Conservation (phyloP, 1,140 invertebrate species). For the Coenobita brevimanus region DNA sequence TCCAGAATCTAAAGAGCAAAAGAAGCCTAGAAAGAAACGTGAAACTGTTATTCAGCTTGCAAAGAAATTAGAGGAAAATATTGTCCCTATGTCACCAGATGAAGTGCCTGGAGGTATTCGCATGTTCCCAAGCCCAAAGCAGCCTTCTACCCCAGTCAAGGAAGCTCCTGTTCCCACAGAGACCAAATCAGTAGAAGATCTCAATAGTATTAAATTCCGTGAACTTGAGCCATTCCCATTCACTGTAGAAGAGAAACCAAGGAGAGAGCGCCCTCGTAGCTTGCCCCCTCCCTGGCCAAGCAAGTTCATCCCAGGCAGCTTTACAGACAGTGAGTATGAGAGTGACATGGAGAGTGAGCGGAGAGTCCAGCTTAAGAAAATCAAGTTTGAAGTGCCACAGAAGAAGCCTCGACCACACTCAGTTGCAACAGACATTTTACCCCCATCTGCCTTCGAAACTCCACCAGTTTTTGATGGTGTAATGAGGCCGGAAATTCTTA, state of each 20-base stretch:
- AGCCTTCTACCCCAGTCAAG: conserved; percentile 56
- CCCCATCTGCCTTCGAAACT: conserved; percentile 63
- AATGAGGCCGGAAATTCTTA: conserved; percentile 62
- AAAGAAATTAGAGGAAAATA: conserved; percentile 79
- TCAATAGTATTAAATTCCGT: conserved; percentile 58
- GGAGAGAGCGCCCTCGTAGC: conserved; percentile 57
- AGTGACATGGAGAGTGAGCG: conserved; percentile 79
- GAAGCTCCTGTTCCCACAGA: conserved; percentile 64
- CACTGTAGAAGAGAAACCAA: conserved; percentile 55
- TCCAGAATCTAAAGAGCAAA: conserved; percentile 63
- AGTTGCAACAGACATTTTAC: conserved; percentile 46
- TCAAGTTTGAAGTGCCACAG: conserved; percentile 59
- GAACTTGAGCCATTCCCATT: conserved; percentile 69
- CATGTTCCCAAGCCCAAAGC: conserved; percentile 76
- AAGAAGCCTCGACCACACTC: conserved; percentile 35
- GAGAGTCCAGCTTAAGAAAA: conserved; percentile 55
- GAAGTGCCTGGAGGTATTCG: conserved; percentile 80
- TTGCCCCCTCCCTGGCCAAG: conserved; percentile 77
- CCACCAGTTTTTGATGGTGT: conserved; percentile 60
- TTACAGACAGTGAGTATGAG: conserved; percentile 82
- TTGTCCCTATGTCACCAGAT: conserved; percentile 76
- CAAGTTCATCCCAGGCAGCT: conserved; percentile 82
- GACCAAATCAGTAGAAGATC: conserved; percentile 21
- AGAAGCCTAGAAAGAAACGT: conserved; percentile 70
- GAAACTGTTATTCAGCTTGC: conserved; percentile 79